phyloP scores from a whole-genome alignment of 2,888 invertebrate genomes.

The Marronus borbonicus region DNA sequence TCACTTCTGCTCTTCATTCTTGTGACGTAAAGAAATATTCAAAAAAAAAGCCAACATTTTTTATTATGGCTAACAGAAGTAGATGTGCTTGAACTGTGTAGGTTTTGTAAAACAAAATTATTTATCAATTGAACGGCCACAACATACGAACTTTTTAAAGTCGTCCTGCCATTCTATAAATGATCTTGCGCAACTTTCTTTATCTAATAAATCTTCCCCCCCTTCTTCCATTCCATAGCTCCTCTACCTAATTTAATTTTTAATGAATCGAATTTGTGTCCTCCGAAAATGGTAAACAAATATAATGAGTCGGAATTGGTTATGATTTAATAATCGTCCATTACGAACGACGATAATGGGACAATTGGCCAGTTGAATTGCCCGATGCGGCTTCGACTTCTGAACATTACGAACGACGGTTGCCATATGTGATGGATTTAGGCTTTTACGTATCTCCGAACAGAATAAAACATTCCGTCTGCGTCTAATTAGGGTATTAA shows the following conservation, averaged over 20 bases:
- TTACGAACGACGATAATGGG: constrained; percentile 41
- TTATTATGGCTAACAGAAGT: too few species aligned
- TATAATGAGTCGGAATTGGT: constrained; percentile 42
- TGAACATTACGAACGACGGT: background rate
- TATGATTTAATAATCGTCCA: constrained; percentile 46
- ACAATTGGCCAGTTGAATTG: constrained; percentile 40
- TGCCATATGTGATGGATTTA: background rate
- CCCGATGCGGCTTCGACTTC: constrained; percentile 15
- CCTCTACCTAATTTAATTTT: constrained; percentile 29
- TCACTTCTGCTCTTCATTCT: too few species aligned
- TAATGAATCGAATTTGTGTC: constrained; percentile 40
- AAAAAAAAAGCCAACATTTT: too few species aligned
- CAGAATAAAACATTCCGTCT: background rate
- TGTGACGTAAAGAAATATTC: too few species aligned
- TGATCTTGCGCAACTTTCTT: constrained; percentile 3
- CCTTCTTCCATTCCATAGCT: background rate
- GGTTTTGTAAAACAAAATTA: too few species aligned
- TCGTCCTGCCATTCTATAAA: background rate
- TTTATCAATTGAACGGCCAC: too few species aligned
- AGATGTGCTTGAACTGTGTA: too few species aligned
- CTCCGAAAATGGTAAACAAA: constrained; percentile 46
- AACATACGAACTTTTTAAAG: background rate
- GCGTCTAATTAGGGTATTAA: constrained; percentile 3
- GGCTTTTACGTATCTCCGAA: background rate
- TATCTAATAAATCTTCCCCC: background rate